Evolutionary conservation across 2,888 invertebrate species (phyloP), one percentile per base, ranked within the genome.

Genomic region (Archips xylosteana): DNA sequence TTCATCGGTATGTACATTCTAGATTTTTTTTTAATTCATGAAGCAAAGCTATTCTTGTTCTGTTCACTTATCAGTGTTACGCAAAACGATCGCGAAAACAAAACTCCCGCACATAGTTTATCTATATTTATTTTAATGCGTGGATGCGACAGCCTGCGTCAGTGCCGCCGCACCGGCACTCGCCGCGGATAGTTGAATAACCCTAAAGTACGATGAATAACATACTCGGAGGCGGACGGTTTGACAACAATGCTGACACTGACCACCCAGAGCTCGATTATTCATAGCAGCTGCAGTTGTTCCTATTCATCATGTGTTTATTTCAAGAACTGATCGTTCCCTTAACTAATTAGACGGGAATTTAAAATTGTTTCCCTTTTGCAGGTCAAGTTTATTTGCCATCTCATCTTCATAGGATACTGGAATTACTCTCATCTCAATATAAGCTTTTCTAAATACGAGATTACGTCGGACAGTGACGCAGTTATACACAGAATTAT

Each of bases 101-200:
- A 74, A 74, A 65, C 54, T 34, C 51, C 61, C 47, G 54, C 36
- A 32, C 47, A 23, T 64, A 47, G 34, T 74, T 64, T 74, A 74
- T 74, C 69, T 74, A 74, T 73, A 71, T 73, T 73, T n/a, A n/a
- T n/a, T n/a, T n/a, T 73, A 69, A 63, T 47, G 36, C 45, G 60
- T 61, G 51, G 59, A 74, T 65, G 69, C 64, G 72, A 73, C 72
- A 49, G 59, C 60, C 70, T 70, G 70, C 74, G 74, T 74, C 69
- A 74, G 63, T 49, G 45, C 68, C 9, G 49, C 49, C 60, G 47
- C 42, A 54, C 23, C 51, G 59, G 34, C 39, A 57, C 65, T 57
- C 73, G 62, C 54, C 67, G 72, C 72, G 49, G 64, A 49, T 73
- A 74, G 74, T 74, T 74, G 74, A 74, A 74, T 74, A 74, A 70